These are phyloP conservation scores for Anguilla marmorata DNA, from an alignment of 2,797 vertebrate species.

Conservation along the genomic window DNA sequence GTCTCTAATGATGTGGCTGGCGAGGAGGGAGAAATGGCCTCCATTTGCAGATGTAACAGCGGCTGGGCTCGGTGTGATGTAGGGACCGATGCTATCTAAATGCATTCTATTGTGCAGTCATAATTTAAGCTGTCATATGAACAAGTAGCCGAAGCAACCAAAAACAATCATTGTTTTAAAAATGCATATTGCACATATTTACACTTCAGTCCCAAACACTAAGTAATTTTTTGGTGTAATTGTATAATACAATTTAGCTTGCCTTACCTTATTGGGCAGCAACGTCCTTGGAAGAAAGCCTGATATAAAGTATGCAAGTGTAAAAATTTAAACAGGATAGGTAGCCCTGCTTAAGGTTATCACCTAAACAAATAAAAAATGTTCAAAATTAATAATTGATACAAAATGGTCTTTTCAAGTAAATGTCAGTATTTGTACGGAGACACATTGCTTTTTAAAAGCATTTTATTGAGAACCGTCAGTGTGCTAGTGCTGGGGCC, in stretches of 20 bases:
- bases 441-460: not conserved
- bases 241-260: not conserved
- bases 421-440: not conserved
- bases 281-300: not conserved
- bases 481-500: not conserved
- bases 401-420: not conserved
- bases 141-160: not conserved
- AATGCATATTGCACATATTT: slow-evolving; percentile 11
- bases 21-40: slow-evolving; percentile 60
- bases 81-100: slow-evolving; percentile 8
- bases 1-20: slow-evolving; percentile 73
- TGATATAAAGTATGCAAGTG: not conserved
- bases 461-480: not conserved
- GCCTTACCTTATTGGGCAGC: not conserved
- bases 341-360: not conserved
- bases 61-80: not conserved
- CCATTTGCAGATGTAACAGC: slow-evolving; percentile 44
- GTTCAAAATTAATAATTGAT: not conserved
- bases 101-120: not conserved
- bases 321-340: not conserved
- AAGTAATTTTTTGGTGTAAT: not conserved
- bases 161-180: not conserved
- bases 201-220: not conserved
- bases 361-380: not conserved
- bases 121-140: not conserved